These are phyloP conservation scores for Sinella curviseta DNA, from an alignment of 1,140 invertebrate species.

Conservation along the genomic window DNA sequence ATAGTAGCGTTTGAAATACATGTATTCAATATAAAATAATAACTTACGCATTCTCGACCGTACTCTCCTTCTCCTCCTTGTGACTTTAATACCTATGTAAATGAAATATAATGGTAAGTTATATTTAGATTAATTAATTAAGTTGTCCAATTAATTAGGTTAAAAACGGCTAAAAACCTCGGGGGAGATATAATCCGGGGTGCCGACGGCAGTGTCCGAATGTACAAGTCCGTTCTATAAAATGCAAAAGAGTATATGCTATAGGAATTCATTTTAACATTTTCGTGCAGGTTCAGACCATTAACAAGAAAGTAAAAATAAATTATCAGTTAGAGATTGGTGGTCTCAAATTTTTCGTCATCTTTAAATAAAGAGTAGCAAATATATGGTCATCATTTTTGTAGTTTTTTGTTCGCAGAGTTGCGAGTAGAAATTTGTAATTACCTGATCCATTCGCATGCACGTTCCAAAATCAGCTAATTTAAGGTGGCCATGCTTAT, in stretches of 20 bases:
- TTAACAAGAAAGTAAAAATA: not conserved
- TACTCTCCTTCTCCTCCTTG: conserved; percentile 95
- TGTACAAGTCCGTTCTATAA: conserved; percentile 83
- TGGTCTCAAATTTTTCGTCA: not conserved
- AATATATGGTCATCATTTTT: too few species aligned
- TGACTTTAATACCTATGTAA: too few species aligned
- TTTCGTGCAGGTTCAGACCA: too few species aligned
- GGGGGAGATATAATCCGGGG: conserved; percentile 98
- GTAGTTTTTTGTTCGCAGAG: not conserved
- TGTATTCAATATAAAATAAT: too few species aligned
- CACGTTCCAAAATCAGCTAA: conserved; percentile 99
- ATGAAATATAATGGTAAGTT: too few species aligned
- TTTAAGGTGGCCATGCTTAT: conserved; percentile 92
- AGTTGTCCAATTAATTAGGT: too few species aligned
- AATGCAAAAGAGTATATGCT: not conserved
- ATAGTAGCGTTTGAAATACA: too few species aligned
- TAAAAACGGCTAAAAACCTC: too few species aligned
- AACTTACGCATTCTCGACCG: conserved; percentile 91
- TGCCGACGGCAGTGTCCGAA: conserved; percentile 97
- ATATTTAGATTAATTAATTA: too few species aligned
- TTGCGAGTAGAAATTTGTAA: not conserved
- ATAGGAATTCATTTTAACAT: too few species aligned
- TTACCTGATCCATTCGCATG: conserved; percentile 91
- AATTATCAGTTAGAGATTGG: not conserved
- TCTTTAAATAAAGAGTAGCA: too few species aligned